These are phyloP conservation scores for Athalia circularis DNA, from an alignment of 2,888 invertebrate genomes.

Conservation along the genomic window DNA sequence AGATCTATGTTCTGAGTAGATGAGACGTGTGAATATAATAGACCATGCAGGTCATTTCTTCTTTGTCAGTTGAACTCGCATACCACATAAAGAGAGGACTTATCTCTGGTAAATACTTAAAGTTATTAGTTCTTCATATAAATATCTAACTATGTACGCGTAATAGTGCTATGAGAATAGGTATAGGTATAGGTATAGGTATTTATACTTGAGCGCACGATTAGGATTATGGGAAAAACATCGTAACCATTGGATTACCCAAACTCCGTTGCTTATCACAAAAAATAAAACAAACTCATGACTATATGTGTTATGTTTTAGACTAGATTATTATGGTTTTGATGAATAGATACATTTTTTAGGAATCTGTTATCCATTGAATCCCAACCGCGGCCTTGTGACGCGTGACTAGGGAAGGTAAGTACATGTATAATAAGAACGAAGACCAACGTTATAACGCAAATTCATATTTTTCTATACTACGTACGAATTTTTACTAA, in stretches of 20 bases:
- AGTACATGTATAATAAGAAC: slow-evolving; percentile 22
- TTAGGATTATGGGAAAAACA: neutral
- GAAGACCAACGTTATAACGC: slow-evolving; percentile 33
- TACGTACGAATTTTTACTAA: slow-evolving; percentile 18
- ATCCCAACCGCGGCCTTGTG: slow-evolving; percentile 12
- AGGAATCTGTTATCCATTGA: slow-evolving; percentile 7
- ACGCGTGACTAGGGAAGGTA: slow-evolving; percentile 6
- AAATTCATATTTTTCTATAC: slow-evolving; percentile 43
- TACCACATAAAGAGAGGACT: slow-evolving; percentile 14
- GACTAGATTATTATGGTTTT: slow-evolving; percentile 12
- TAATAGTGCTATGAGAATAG: slow-evolving; percentile 49
- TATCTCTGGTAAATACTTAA: slow-evolving; percentile 49
- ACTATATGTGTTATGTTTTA: neutral
- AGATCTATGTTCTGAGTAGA: too few species aligned
- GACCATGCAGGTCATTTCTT: neutral
- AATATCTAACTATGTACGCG: slow-evolving; percentile 55
- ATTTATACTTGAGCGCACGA: slow-evolving; percentile 19
- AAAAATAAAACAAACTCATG: neutral
- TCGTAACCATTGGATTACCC: neutral
- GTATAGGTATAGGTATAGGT: neutral
- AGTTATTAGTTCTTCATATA: slow-evolving; percentile 60
- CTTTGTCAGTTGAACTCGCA: neutral
- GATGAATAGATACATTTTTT: neutral
- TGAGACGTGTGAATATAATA: too few species aligned
- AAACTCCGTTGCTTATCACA: neutral